Percentiles rank a stretch among this genome's conserved stretches.
These are phyloP conservation scores for Thinocorus orbignyianus DNA, from an alignment of 2,113 vertebrate species.

Conservation along the genomic window DNA sequence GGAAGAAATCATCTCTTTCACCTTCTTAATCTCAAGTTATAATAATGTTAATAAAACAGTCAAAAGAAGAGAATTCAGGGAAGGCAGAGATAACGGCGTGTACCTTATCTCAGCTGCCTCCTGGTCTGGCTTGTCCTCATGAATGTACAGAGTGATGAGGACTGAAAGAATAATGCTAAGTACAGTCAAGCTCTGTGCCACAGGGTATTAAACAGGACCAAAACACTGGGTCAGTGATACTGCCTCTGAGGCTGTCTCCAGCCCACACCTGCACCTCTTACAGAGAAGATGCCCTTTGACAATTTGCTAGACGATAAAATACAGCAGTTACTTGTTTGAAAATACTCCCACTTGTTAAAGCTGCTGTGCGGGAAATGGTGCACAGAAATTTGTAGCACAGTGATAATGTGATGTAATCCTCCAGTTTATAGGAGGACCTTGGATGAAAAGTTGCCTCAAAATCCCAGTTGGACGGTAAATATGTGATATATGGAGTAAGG, in stretches of 20 bases:
- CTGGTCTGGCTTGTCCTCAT: not conserved
- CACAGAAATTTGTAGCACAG: not conserved
- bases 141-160: not conserved
- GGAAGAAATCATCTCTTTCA: not conserved
- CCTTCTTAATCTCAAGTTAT: not conserved
- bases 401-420: not conserved
- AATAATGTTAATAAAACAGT: not conserved
- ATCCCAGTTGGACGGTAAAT: not conserved
- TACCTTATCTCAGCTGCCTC: constrained; percentile 17
- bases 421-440: not conserved
- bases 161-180: not conserved
- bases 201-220: not conserved
- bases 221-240: not conserved
- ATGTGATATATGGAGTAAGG: not conserved
- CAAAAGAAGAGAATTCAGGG: not conserved
- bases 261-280: not conserved
- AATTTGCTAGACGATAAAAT: not conserved
- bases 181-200: not conserved
- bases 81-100: not conserved
- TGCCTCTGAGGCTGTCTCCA: not conserved
- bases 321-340: not conserved
- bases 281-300: not conserved
- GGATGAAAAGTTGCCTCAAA: not conserved
- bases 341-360: not conserved
- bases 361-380: not conserved